Conservation (phyloP, 2,113 vertebrate genomes). For the Ammodytes marinus region DNA sequence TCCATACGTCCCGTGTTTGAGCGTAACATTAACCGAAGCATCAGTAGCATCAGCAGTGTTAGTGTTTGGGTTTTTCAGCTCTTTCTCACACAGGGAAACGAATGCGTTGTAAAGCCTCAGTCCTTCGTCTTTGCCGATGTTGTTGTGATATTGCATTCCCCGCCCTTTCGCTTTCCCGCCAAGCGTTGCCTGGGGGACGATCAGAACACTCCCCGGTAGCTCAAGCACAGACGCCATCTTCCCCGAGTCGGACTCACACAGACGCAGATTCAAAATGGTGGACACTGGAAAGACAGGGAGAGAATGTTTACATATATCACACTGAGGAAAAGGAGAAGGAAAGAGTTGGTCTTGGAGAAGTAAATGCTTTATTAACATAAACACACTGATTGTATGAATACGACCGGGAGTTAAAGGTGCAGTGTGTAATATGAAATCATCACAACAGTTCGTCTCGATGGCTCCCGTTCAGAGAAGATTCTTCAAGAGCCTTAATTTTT, state of each 20-base stretch:
- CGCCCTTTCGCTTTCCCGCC: constrained; percentile 91
- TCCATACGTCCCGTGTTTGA: constrained; percentile 92
- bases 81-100: constrained; percentile 88
- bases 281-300: constrained; percentile 73
- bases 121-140: constrained; percentile 92
- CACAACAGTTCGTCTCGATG: too few relatives aligned
- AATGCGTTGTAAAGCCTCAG: constrained; percentile 89
- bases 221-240: constrained; percentile 89
- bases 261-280: constrained; percentile 89
- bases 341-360: too few relatives aligned
- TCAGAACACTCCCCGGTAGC: constrained; percentile 90
- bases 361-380: too few relatives aligned
- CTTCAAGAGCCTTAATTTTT: too few relatives aligned
- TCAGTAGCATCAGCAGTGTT: background rate
- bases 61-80: constrained; percentile 63
- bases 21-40: constrained; percentile 64
- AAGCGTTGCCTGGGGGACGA: constrained; percentile 95
- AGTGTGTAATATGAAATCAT: too few relatives aligned
- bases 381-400: too few relatives aligned
- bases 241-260: constrained; percentile 90
- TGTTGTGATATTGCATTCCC: constrained; percentile 94
- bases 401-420: too few relatives aligned
- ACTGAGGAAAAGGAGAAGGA: background rate
- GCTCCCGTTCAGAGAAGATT: too few relatives aligned
- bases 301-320: background rate